These are phyloP conservation scores for Amazona finschi DNA, from an alignment of 2,797 vertebrate species.

Conservation along the genomic window DNA sequence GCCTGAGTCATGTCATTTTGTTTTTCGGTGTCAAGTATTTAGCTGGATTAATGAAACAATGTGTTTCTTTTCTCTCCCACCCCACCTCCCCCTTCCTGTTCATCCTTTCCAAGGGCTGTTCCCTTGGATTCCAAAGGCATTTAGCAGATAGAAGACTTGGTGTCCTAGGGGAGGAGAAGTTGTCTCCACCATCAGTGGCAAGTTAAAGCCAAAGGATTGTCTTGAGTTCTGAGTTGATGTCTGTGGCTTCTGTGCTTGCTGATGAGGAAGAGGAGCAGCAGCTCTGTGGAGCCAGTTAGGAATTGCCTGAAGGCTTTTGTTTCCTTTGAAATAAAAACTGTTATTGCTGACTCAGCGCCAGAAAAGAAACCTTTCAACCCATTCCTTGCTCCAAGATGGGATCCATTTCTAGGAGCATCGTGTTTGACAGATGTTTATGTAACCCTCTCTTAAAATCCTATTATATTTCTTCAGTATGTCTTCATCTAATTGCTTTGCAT, in stretches of 20 bases:
- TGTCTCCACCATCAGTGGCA: background rate
- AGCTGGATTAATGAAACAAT: background rate
- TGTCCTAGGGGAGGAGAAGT: background rate
- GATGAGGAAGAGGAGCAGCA: background rate
- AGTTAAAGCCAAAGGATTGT: background rate
- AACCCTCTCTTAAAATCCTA: background rate
- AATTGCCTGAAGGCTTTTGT: background rate
- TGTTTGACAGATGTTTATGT: background rate
- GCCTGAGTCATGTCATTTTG: background rate
- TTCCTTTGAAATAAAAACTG: background rate
- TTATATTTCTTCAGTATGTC: background rate
- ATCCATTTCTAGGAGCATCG: background rate
- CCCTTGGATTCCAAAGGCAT: background rate
- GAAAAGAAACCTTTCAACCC: background rate
- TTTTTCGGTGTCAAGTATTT: background rate
- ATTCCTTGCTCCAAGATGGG: background rate
- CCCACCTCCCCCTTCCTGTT: background rate
- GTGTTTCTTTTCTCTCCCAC: background rate
- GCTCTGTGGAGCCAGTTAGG: background rate
- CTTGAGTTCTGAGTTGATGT: background rate
- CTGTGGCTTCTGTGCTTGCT: fast-evolving
- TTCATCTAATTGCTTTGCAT: background rate
- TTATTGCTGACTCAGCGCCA: background rate
- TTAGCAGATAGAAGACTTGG: background rate
- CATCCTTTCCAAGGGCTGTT: background rate